Evolutionary conservation across 2,113 vertebrate genomes (phyloP).

Genomic region (Accipiter cooperii): DNA sequence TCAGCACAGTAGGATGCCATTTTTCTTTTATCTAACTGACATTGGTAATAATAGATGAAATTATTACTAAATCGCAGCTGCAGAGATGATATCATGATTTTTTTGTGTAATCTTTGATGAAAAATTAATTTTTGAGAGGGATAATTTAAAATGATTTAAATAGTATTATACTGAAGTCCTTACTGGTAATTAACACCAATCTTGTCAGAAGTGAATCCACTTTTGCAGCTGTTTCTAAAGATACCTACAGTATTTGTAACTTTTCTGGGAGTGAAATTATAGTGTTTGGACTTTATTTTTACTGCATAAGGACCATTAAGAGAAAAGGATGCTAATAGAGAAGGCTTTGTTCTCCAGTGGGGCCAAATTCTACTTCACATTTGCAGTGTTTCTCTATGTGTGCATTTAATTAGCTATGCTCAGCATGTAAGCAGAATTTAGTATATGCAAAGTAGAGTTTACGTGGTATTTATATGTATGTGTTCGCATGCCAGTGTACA

Average conservation of each 20-base stretch:
- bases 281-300: conserved; percentile 78
- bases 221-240: conserved; percentile 81
- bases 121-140: conserved; percentile 84
- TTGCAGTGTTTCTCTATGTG: not conserved
- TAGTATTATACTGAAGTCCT: conserved; percentile 81
- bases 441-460: not conserved
- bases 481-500: not conserved
- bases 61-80: conserved; percentile 89
- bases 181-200: conserved; percentile 83
- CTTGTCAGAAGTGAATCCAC: conserved; percentile 77
- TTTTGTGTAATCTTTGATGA: conserved; percentile 81
- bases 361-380: conserved; percentile 9
- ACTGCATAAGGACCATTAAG: conserved; percentile 65
- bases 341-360: conserved; percentile 64
- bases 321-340: conserved; percentile 59
- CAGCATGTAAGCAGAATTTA: not conserved
- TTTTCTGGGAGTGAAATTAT: conserved; percentile 73
- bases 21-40: conserved; percentile 91
- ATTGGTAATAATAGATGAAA: conserved; percentile 93
- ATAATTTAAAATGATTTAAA: conserved; percentile 88
- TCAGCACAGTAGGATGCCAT: conserved; percentile 83
- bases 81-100: conserved; percentile 89
- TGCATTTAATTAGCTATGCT: conserved; percentile 28
- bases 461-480: not conserved
- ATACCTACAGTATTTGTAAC: conserved; percentile 78